A percentile compares a stretch with the other conserved stretches of the same genome.
phyloP scores from a whole-genome alignment of 2,797 vertebrate genomes.

The Bryconaethiops microstoma region DNA sequence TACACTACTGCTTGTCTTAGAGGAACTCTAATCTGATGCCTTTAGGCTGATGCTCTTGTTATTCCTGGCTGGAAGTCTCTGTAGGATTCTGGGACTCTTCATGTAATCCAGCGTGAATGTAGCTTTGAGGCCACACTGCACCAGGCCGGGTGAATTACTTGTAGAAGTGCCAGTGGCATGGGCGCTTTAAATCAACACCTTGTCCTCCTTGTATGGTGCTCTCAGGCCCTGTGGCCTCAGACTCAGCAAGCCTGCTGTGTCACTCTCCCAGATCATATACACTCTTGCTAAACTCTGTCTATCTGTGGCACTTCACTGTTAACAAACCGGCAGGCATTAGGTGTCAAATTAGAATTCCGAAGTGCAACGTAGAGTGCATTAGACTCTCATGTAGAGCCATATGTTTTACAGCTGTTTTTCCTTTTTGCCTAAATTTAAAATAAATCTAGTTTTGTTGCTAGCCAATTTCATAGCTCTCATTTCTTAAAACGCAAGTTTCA shows the following conservation, averaged over 20 bases:
- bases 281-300: neutral
- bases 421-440: neutral
- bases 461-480: neutral
- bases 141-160: conserved; percentile 13
- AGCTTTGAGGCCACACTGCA: neutral
- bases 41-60: neutral
- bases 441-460: neutral
- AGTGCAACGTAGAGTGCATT: neutral
- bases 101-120: neutral
- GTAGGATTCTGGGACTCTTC: neutral
- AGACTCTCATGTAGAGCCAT: neutral
- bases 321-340: neutral
- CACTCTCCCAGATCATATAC: neutral
- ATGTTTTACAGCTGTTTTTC: neutral
- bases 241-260: conserved; percentile 4
- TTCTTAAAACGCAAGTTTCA: neutral
- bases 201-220: neutral
- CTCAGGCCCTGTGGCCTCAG: neutral
- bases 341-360: neutral
- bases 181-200: neutral
- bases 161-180: neutral
- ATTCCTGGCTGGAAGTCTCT: neutral
- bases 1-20: too few relatives aligned
- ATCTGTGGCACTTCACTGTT: neutral
- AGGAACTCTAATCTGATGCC: neutral